These are phyloP conservation scores for Hemicentrotus pulcherrimus DNA, from an alignment of 35 echinoderm and acorn worm species.

Conservation along the genomic window DNA sequence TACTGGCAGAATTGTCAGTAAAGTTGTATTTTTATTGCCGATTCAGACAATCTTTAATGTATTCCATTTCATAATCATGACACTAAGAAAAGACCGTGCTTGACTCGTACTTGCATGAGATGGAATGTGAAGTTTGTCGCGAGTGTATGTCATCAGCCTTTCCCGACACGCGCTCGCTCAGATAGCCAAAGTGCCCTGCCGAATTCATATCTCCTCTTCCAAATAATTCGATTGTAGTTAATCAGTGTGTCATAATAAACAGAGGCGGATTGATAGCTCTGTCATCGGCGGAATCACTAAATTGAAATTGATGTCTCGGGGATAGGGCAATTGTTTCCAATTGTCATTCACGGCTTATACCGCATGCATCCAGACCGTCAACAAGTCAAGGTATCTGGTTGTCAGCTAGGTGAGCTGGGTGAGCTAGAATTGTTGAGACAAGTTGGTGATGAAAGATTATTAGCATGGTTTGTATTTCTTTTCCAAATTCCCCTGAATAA, in stretches of 20 bases:
- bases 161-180: not conserved
- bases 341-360: not conserved
- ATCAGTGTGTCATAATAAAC: slow-evolving; percentile 19
- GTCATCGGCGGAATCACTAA: not conserved
- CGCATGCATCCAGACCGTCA: not conserved
- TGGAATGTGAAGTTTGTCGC: not conserved
- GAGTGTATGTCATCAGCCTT: not conserved
- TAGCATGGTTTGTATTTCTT: not conserved
- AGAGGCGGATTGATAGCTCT: not conserved
- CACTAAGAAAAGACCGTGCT: not conserved
- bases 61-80: too few relatives aligned
- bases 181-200: not conserved
- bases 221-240: slow-evolving; percentile 14
- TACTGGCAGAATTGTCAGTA: too few relatives aligned
- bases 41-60: too few relatives aligned
- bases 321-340: slow-evolving; percentile 12
- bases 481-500: not conserved
- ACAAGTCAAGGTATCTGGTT: not conserved
- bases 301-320: not conserved
- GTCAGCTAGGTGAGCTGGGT: not conserved
- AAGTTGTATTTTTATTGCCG: too few relatives aligned
- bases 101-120: not conserved
- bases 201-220: not conserved
- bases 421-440: not conserved
- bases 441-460: not conserved